Percentiles rank a stretch among this genome's conserved stretches.
Evolutionary conservation across 1,140 invertebrate species (phyloP).

Genomic region (Lerema accius): DNA sequence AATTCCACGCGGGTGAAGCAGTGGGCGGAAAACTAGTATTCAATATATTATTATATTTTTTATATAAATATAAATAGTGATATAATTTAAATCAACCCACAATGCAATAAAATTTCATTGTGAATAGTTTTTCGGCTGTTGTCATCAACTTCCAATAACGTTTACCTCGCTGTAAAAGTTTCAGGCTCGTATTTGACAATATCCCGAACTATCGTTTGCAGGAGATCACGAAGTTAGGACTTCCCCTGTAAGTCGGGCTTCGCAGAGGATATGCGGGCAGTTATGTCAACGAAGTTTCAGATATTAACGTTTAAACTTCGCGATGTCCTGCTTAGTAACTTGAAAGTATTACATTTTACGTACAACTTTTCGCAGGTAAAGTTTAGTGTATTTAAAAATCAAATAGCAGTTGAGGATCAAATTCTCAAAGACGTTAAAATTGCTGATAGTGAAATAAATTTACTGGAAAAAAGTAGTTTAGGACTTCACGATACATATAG

Average conservation of each 20-base stretch:
- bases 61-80: no score
- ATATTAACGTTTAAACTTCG: slow-evolving; percentile 41
- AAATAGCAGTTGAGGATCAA: no score
- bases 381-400: not conserved
- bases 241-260: slow-evolving; percentile 27
- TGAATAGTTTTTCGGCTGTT: not conserved
- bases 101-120: not conserved
- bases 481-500: no score
- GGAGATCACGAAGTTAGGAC: slow-evolving; percentile 27
- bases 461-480: no score
- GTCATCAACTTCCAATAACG: not conserved
- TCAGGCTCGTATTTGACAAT: slow-evolving; percentile 15
- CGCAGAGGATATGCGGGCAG: slow-evolving; percentile 29
- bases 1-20: no score
- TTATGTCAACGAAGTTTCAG: slow-evolving; percentile 39
- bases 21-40: no score
- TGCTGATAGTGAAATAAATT: no score
- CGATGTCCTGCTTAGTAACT: slow-evolving; percentile 30
- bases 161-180: slow-evolving; percentile 17
- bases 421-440: no score
- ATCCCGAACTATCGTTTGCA: slow-evolving; percentile 17
- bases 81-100: no score
- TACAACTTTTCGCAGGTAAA: slow-evolving; percentile 13
- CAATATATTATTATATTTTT: no score
- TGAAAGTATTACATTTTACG: slow-evolving; percentile 28